phyloP scores from a whole-genome alignment of 1,140 invertebrate species.

The Teleopsis dalmanni region DNA sequence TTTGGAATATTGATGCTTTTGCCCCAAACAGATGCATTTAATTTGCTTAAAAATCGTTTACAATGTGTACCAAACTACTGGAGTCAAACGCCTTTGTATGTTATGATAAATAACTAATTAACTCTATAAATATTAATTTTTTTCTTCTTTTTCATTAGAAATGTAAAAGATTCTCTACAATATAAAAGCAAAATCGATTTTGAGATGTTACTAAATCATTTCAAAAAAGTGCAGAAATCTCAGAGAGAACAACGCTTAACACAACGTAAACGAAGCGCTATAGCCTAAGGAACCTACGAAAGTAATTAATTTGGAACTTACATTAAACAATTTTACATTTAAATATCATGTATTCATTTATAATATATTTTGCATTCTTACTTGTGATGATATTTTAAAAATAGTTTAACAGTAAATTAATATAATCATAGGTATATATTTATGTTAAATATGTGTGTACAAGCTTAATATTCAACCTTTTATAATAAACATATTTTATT shows the following conservation, averaged over 20 bases:
- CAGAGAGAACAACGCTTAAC: constrained; percentile 46
- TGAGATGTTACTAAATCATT: constrained; percentile 50
- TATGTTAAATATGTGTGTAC: too few species aligned
- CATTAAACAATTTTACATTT: too few species aligned
- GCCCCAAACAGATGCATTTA: constrained; percentile 95
- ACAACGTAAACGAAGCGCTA: constrained; percentile 39
- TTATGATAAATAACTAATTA: not conserved
- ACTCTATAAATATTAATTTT: not conserved
- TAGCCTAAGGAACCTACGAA: constrained; percentile 24
- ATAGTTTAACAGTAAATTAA: too few species aligned
- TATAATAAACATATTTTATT: too few species aligned
- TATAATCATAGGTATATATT: too few species aligned
- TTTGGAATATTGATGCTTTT: constrained; percentile 96
- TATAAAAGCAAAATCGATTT: constrained; percentile 50
- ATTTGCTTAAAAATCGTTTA: constrained; percentile 75
- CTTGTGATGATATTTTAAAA: too few species aligned
- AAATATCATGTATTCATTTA: too few species aligned
- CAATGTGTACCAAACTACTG: constrained; percentile 72
- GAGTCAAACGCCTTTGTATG: constrained; percentile 30
- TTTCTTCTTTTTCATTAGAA: constrained; percentile 14
- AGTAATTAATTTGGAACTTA: too few species aligned
- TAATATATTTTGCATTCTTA: too few species aligned
- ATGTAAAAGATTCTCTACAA: constrained; percentile 31
- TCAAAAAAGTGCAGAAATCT: constrained; percentile 50
- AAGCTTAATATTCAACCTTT: too few species aligned